Conservation (phyloP, 1,140 invertebrate genomes). For the Leptonema lineaticorne region DNA sequence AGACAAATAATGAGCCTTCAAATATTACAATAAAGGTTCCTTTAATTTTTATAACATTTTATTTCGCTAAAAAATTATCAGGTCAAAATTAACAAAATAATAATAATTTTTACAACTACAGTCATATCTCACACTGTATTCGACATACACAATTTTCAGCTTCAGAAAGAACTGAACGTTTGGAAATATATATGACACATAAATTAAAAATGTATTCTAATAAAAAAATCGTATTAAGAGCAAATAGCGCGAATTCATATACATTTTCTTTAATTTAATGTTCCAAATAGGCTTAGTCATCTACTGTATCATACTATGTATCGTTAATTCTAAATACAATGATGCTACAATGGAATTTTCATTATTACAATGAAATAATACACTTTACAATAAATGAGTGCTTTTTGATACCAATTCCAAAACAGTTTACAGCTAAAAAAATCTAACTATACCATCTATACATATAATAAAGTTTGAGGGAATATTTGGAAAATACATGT, state of each 20-base stretch:
- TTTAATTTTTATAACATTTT: conserved; percentile 34
- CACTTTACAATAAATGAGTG: conserved; percentile 35
- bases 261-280: conserved; percentile 28
- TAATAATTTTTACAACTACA: conserved; percentile 33
- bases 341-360: conserved; percentile 34
- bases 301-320: conserved; percentile 12
- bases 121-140: conserved; percentile 26
- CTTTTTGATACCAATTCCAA: conserved; percentile 37
- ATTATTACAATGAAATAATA: conserved; percentile 32
- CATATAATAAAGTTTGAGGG: conserved; percentile 5
- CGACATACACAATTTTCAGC: conserved; percentile 18
- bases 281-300: conserved; percentile 24
- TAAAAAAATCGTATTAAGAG: conserved; percentile 26
- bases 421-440: conserved; percentile 32
- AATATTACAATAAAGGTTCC: conserved; percentile 41
- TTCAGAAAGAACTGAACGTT: conserved; percentile 25
- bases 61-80: conserved; percentile 39
- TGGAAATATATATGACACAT: conserved; percentile 34
- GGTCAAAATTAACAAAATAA: conserved; percentile 41
- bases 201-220: conserved; percentile 14
- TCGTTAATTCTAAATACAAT: conserved; percentile 21
- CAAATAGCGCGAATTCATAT: conserved; percentile 24
- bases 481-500: neutral
- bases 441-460: conserved; percentile 34
- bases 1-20: conserved; percentile 43